Evolutionary conservation across 2,113 vertebrate species (phyloP), one percentile per base, ranked within the genome.

Genomic region (Spea bombifrons): DNA sequence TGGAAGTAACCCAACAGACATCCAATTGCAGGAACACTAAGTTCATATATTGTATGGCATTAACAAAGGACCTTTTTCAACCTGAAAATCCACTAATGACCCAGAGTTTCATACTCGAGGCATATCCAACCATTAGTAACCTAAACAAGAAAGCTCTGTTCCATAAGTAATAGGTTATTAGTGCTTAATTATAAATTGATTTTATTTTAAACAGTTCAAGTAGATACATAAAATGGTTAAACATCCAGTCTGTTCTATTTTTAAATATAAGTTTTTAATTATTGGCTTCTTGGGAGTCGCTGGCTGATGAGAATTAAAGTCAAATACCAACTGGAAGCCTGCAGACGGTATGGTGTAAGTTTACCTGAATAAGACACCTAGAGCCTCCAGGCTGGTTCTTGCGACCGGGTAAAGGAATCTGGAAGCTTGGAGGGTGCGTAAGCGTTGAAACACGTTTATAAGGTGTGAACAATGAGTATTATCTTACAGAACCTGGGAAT

Each of bases 41-140:
- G 61, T 75, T 66, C 17, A 59, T 75, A 50, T 46, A 73, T 74
- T 30, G 53, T 72, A 53, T 53, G 45, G 46, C 17, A 30, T 30
- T 66, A 66, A 63, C 66, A 67, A 69, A 75, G 48, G n/a, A 66
- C 49, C 74, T 75, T 66, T 75, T 52, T 66, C 61, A 75, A 66
- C 48, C 73, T 57, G 49, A 30, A 67, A 52, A 55, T 44, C 63
- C 43, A 53, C 49, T 67, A 55, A 55, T 52, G 6, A 30, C 30
- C 30, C 30, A 30, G 30, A 30, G 9, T 52, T 52, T 52, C 50
- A 52, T 52, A 10, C 9, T 52, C 6, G n/a, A 52, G 6, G 6
- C 50, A 52, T 52, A 52, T 52, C 50, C 6, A 10, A 52, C 50
- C 9, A 52, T 52, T 52, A 52, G 50, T 10, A 52, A 7, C 50